Evolutionary conservation across 2,888 invertebrate genomes (phyloP).

Genomic region (Athrips mouffetella): DNA sequence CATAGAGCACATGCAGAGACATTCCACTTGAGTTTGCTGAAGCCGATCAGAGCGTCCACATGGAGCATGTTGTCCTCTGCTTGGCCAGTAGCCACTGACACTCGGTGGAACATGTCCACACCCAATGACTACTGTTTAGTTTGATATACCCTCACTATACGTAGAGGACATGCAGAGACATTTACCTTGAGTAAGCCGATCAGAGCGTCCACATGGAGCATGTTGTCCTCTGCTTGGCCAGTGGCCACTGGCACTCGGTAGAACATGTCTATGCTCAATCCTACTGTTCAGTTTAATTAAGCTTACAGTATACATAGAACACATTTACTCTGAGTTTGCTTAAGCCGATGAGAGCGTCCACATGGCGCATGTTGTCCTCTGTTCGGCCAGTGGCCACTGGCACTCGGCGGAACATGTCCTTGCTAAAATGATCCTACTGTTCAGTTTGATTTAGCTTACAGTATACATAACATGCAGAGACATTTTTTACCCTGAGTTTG

Average conservation of each 20-base stretch:
- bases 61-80: slow-evolving; percentile 29
- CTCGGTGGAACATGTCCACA: slow-evolving; percentile 45
- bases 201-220: too few species aligned
- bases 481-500: too few species aligned
- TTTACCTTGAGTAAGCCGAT: too few species aligned
- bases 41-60: slow-evolving; percentile 47
- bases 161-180: too few species aligned
- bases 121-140: neutral
- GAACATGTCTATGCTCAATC: too few species aligned
- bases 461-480: neutral
- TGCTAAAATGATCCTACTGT: neutral
- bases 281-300: neutral
- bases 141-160: neutral
- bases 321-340: slow-evolving; percentile 50
- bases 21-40: too few species aligned
- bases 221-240: too few species aligned
- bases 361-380: slow-evolving; percentile 29
- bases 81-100: slow-evolving; percentile 46
- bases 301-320: neutral
- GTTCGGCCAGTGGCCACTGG: slow-evolving; percentile 45
- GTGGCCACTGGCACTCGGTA: too few species aligned
- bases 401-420: slow-evolving; percentile 48
- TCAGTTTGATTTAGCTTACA: neutral
- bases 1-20: too few species aligned
- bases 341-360: slow-evolving; percentile 50